phyloP scores from a whole-genome alignment of 1,140 invertebrate genomes.

The Pristionchus pacificus region DNA sequence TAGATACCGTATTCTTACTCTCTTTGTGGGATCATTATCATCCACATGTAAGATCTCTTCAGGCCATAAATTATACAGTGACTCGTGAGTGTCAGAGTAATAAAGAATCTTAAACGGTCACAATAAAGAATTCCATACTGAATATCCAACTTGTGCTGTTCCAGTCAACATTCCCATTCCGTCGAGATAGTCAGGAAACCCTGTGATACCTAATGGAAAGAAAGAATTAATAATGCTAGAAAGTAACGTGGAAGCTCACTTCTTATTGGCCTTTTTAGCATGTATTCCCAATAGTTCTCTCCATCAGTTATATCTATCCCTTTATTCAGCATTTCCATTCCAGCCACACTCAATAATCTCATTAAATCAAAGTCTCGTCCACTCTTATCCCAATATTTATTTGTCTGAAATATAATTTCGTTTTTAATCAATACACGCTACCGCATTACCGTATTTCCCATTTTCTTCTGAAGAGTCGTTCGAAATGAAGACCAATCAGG shows the following conservation, averaged over 20 bases:
- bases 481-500: neutral
- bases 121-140: neutral
- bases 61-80: neutral
- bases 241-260: neutral
- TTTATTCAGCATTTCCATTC: neutral
- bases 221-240: no score
- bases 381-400: neutral
- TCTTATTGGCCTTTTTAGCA: neutral
- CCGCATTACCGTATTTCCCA: no score
- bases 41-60: neutral
- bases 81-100: neutral
- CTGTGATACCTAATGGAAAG: constrained; percentile 19
- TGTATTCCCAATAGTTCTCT: neutral
- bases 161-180: constrained; percentile 13
- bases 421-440: no score
- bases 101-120: neutral
- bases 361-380: neutral
- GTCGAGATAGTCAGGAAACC: constrained; percentile 15
- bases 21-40: neutral
- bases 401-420: no score
- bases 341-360: neutral
- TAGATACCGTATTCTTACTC: neutral
- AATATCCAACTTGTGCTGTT: constrained; percentile 11
- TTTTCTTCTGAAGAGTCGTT: neutral
- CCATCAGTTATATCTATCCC: neutral